Conservation (phyloP, 2,888 invertebrate species). For the Scelioninae gen. 1 region DNA sequence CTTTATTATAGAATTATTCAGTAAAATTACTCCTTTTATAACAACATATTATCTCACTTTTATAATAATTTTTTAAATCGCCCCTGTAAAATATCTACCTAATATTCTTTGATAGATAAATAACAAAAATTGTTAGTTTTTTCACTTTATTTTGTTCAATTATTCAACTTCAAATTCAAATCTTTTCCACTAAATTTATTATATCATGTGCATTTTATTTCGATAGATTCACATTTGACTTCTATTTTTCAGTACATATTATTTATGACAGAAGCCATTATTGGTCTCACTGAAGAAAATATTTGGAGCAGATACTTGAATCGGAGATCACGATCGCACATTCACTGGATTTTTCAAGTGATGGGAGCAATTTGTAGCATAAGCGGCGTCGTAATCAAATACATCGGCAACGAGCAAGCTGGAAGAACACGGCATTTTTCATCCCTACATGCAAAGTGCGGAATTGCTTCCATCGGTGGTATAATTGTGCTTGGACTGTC, state of each 20-base stretch:
- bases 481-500: slow-evolving; percentile 84
- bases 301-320: slow-evolving; percentile 73
- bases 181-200: no score
- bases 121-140: no score
- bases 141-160: no score
- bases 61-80: no score
- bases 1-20: no score
- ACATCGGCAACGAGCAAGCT: slow-evolving; percentile 65
- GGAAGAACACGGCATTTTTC: slow-evolving; percentile 80
- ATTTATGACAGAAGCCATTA: slow-evolving; percentile 80
- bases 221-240: no score
- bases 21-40: no score
- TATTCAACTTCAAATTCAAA: no score
- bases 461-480: slow-evolving; percentile 85
- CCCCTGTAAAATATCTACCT: no score
- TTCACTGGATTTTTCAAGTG: slow-evolving; percentile 86
- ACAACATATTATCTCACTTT: no score
- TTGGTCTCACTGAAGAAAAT: slow-evolving; percentile 75
- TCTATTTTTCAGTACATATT: slow-evolving; percentile 80
- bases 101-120: no score
- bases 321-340: slow-evolving; percentile 76
- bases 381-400: slow-evolving; percentile 85
- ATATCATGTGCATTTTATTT: no score
- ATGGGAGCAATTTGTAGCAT: slow-evolving; percentile 85
- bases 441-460: slow-evolving; percentile 76